These are phyloP conservation scores for Ormyrus labotus DNA, from an alignment of 2,888 invertebrate species.

Conservation along the genomic window DNA sequence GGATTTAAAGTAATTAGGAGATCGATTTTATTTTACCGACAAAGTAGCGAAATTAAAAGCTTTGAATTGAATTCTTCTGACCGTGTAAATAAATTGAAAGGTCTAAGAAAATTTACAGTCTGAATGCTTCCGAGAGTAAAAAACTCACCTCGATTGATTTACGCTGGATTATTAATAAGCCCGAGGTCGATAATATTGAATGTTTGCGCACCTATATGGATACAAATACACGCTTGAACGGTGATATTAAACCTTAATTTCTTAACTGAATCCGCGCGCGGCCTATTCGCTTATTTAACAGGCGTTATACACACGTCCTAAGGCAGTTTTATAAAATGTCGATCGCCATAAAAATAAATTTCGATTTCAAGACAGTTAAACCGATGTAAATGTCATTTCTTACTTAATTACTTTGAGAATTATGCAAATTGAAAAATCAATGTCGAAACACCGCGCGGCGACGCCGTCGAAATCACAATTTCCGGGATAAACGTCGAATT, in stretches of 20 bases:
- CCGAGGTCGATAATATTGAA: constrained; percentile 50
- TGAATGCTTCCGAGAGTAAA: constrained; percentile 40
- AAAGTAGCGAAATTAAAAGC: constrained; percentile 20
- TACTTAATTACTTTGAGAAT: no score
- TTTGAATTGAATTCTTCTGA: constrained; percentile 8
- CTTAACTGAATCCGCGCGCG: not conserved
- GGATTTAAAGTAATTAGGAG: no score
- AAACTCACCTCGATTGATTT: constrained; percentile 56
- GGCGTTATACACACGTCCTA: not conserved
- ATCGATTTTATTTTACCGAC: not conserved
- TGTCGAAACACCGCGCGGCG: no score
- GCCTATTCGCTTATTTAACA: not conserved
- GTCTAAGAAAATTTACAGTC: constrained; percentile 49
- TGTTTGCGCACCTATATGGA: constrained; percentile 11
- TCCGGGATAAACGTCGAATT: not conserved
- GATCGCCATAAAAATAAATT: no score
- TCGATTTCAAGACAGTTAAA: no score
- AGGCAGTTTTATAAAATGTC: no score
- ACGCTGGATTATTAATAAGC: constrained; percentile 57
- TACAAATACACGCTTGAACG: constrained; percentile 36
- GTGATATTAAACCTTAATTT: constrained; percentile 42
- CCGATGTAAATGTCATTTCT: no score
- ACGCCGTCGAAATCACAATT: no score
- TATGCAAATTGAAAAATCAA: no score
- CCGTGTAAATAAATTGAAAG: constrained; percentile 42